Percentiles rank a stretch among this genome's conserved stretches.
Conservation (phyloP, 2,888 invertebrate genomes). For the Hecatera dysodea region DNA sequence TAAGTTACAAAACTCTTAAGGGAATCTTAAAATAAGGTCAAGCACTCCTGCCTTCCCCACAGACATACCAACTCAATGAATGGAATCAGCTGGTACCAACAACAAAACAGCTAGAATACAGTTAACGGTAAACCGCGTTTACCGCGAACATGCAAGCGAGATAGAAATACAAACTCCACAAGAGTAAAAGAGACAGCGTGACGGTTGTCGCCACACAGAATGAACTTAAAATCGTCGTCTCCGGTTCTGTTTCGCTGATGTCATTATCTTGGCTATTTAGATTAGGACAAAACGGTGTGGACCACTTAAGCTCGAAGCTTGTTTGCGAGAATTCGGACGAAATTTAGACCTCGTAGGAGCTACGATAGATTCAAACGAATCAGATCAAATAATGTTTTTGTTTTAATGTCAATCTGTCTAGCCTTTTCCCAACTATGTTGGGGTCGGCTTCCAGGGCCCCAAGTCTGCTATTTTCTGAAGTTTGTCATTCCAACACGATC, state of each 20-base stretch:
- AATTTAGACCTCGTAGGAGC: background rate
- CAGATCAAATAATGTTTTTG: too few species aligned
- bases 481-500: too few species aligned
- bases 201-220: background rate
- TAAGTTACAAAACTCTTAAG: too few species aligned
- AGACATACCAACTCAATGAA: conserved; percentile 21
- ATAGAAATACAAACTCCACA: background rate
- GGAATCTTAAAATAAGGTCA: background rate
- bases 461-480: too few species aligned
- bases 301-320: background rate
- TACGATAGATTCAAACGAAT: too few species aligned
- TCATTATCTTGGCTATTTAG: conserved; percentile 42
- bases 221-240: conserved; percentile 48
- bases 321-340: conserved; percentile 4
- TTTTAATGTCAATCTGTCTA: too few species aligned
- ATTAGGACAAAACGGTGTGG: conserved; percentile 18
- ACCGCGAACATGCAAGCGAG: conserved; percentile 42
- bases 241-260: conserved; percentile 50
- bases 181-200: conserved; percentile 18
- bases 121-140: conserved; percentile 48
- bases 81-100: conserved; percentile 50
- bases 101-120: conserved; percentile 51
- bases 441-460: too few species aligned
- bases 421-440: too few species aligned
- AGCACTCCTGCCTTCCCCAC: background rate